Base-by-base conservation (phyloP, 2,113 vertebrate species). In the Heterochromis multidens region DNA sequence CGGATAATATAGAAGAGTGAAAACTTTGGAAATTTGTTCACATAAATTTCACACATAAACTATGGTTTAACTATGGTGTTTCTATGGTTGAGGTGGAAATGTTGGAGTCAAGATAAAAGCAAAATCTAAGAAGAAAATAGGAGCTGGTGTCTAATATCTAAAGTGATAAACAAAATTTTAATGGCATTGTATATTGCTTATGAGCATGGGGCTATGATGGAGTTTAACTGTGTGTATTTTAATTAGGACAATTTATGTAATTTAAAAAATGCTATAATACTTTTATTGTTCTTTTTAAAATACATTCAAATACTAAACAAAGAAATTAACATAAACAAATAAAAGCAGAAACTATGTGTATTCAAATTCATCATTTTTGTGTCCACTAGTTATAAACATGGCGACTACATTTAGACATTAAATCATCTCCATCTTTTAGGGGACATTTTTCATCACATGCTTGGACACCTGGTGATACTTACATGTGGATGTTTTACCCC, bases 401-500 rank as follows among this genome's bases (percentile, higher is more conserved):
- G n/a, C 7, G 25, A 72, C 21, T 25, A 72, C 67, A 74, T 52
- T 31, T 74, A 31, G 43, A 27, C 67, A 74, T 74, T 74, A 74
- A 27, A 31, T 17, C 27, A 52, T 74, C 11, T 74, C 49, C 25
- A 31, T 74, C 27, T 74, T 74, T 31, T 17, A 52, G 6, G 4
- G 17, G 3, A 84, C 40, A 21, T 67, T 78, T 86, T 56, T 29
- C 54, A 65, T 79, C 35, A 35, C 49, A 57, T 86, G 67, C 77
- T 80, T 59, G 2, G n/a, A 17, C 84, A 57, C 52, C 80, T 7
- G 7, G 80, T 81, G 23, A 84, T 84, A 52, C 77, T 82, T 37
- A 77, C 17, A 49, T 80, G 54, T 37, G 29, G 61, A 80, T 81
- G 62, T 77, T 83, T 89, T 78, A 59, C 84, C 59, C 21, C 57